phyloP scores from a whole-genome alignment of 2,113 vertebrate species.

The Phasianus colchicus region DNA sequence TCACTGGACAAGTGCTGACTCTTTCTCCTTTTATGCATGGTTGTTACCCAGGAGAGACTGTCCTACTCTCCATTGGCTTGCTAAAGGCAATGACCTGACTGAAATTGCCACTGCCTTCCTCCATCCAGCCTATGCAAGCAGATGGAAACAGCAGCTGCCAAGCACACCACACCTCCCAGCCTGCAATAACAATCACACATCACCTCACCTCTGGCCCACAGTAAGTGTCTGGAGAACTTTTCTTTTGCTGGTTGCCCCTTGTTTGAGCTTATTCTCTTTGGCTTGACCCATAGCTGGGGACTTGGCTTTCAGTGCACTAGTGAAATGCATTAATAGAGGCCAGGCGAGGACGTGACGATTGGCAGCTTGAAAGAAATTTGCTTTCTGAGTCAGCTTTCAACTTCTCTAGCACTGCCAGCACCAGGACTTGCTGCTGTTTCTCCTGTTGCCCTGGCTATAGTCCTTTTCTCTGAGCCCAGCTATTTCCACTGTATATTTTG shows the following conservation, averaged over 20 bases:
- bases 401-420: background rate
- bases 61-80: background rate
- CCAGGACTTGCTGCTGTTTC: background rate
- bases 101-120: background rate
- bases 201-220: conserved; percentile 49
- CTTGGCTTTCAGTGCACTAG: background rate
- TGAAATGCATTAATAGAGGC: conserved; percentile 22
- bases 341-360: background rate
- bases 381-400: conserved; percentile 43
- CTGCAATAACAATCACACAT: conserved; percentile 38
- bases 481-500: conserved; percentile 65
- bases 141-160: conserved; percentile 31
- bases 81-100: background rate
- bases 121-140: background rate
- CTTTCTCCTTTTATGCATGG: background rate
- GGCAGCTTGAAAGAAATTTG: background rate
- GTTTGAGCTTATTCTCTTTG: background rate
- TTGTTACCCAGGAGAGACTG: background rate
- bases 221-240: background rate
- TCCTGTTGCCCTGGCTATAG: conserved; percentile 28
- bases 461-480: background rate
- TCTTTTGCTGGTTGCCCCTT: background rate
- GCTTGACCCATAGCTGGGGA: background rate
- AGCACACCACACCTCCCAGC: background rate
- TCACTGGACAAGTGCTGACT: background rate